A percentile compares a stretch with the other conserved stretches of the same genome.
Conservation (phyloP, 2,113 vertebrate genomes). For the Pampusana beccarii region DNA sequence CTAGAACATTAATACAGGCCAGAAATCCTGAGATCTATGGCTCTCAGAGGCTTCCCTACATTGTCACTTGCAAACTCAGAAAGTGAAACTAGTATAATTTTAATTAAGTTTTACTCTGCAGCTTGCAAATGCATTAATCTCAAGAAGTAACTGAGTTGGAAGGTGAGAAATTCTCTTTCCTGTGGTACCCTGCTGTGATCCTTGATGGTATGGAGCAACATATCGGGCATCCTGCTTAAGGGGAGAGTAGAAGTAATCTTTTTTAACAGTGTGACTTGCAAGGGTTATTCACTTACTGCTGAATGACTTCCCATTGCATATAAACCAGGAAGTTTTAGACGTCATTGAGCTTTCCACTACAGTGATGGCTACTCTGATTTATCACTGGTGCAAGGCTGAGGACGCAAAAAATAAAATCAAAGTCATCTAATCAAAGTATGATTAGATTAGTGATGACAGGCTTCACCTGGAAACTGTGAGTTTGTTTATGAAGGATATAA, state of each 20-base stretch:
- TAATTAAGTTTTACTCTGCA: not conserved
- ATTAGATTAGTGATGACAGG: constrained; percentile 24
- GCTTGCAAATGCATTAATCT: not conserved
- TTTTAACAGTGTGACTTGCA: not conserved
- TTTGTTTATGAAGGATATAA: not conserved
- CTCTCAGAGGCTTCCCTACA: not conserved
- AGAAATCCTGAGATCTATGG: not conserved
- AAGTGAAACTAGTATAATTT: not conserved
- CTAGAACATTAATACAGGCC: not conserved
- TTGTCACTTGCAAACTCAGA: not conserved
- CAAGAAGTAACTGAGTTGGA: not conserved
- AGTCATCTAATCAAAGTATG: not conserved
- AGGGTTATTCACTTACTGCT: constrained; percentile 29
- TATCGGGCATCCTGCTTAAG: not conserved
- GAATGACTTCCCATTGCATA: constrained; percentile 57
- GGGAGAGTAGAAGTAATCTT: not conserved
- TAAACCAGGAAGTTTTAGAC: constrained; percentile 48
- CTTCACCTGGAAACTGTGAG: constrained; percentile 1
- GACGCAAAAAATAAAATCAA: constrained; percentile 6
- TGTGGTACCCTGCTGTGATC: not conserved
- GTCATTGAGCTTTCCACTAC: constrained; percentile 23
- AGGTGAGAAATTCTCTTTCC: not conserved
- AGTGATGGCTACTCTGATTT: not conserved
- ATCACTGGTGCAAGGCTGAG: constrained; percentile 7
- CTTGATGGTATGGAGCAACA: not conserved